Base-by-base conservation (phyloP, 2,888 invertebrate species). In the Rotaria magnacalcarata region DNA sequence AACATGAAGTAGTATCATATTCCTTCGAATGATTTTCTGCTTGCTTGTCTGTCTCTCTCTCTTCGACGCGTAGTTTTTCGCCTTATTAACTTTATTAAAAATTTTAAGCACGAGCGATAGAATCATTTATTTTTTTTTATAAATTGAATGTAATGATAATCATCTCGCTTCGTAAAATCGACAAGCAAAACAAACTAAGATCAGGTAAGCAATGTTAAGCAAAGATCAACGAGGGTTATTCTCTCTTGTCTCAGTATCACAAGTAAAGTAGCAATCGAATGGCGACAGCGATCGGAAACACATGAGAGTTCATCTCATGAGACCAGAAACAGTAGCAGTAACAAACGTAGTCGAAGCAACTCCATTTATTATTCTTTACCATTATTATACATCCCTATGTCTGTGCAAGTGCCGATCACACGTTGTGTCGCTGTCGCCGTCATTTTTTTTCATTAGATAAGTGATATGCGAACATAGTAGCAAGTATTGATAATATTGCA, bases 301-400 rank as follows among this genome's bases (percentile, higher is more conserved):
- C 34, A 67, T 67, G 67, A 67, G 67, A 67, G 67, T 41, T 67
- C 67, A 19, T 67, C 67, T 67, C 67, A 34, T 14, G 67, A 34
- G 67, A 67, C 7, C 19, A 67, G 67, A 41, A 14, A 16, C 67
- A 67, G 34, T 19, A 34, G 14, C 34, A 67, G 8, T 6, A 56
- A 2, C 24, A 56, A 2, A 8, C 7, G 56, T 54, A 56, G 56
- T 56, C 21, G 56, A 56, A 56, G 34, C 67, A 67, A 34, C 34
- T 19, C 34, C 67, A 67, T 67, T 67, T 67, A 67, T 67, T 67
- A 67, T 67, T 67, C 67, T 34, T 41, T 67, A 19, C 67, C 67
- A 67, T 67, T 34, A 67, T 67, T 34, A 67, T 67, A 11, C 34
- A 34, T 34, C 34, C 16, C 34, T 34, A 34, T 67, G 67, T 41